A percentile compares a stretch with the other conserved stretches of the same genome.
These are phyloP conservation scores for Platalea minor DNA, from an alignment of 2,797 vertebrate genomes.

Conservation along the genomic window DNA sequence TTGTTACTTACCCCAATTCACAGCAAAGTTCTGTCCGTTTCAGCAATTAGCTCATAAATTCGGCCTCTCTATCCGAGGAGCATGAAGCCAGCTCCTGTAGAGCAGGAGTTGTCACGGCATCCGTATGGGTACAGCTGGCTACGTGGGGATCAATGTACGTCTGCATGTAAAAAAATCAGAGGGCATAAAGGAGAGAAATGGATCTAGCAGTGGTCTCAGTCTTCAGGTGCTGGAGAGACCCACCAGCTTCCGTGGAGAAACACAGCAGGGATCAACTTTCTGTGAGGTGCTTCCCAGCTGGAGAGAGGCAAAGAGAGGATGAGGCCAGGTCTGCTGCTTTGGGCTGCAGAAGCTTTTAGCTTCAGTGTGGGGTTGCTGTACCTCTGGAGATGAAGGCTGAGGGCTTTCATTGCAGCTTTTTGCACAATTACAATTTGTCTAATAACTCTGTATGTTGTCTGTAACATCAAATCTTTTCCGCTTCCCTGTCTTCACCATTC, in stretches of 20 bases:
- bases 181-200: not conserved
- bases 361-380: not conserved
- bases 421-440: not conserved
- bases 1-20: not conserved
- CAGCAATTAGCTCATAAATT: not conserved
- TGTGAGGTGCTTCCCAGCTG: not conserved
- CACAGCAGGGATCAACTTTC: not conserved
- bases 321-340: not conserved
- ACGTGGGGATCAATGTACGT: rapidly evolving
- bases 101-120: rapidly evolving
- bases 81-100: rapidly evolving
- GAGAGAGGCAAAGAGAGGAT: not conserved
- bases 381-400: not conserved
- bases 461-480: not conserved
- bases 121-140: not conserved
- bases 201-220: not conserved
- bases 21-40: not conserved
- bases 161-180: not conserved
- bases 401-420: not conserved
- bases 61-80: not conserved
- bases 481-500: not conserved
- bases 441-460: not conserved
- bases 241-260: rapidly evolving
- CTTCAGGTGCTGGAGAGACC: not conserved
- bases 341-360: not conserved